phyloP scores from a whole-genome alignment of 2,888 invertebrate species.

The Coenonympha arcania region DNA sequence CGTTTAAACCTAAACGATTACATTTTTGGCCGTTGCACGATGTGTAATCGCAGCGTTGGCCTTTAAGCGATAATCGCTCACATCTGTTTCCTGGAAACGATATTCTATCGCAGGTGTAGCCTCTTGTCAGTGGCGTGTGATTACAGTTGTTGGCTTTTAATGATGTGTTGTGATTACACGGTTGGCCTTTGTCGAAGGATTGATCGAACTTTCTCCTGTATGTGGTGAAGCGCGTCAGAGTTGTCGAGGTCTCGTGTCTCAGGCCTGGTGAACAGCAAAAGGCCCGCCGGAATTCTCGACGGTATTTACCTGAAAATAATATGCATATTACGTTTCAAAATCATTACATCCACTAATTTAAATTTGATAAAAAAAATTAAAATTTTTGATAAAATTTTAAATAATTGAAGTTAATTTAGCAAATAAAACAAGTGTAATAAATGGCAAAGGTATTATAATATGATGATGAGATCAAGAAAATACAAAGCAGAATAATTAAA shows the following conservation, averaged over 20 bases:
- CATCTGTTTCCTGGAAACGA: conserved; percentile 8
- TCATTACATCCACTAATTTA: too few relatives aligned
- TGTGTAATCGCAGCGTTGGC: not conserved
- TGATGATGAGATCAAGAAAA: too few relatives aligned
- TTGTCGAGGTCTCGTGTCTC: conserved; percentile 42
- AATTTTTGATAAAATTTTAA: too few relatives aligned
- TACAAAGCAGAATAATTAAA: too few relatives aligned
- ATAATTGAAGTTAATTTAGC: too few relatives aligned
- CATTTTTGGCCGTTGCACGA: not conserved
- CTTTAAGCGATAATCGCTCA: not conserved
- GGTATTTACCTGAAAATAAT: conserved; percentile 77
- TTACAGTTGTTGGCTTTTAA: conserved; percentile 11
- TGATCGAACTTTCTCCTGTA: conserved; percentile 34
- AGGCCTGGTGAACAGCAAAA: conserved; percentile 49
- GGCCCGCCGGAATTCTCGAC: conserved; percentile 78
- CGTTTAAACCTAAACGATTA: not conserved
- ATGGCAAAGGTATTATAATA: too few relatives aligned
- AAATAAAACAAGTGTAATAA: too few relatives aligned
- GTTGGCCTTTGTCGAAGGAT: conserved; percentile 12
- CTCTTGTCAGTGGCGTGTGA: not conserved
- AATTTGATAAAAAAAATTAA: too few relatives aligned
- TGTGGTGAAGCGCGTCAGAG: conserved; percentile 47
- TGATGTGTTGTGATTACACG: not conserved
- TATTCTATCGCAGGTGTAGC: conserved; percentile 1
- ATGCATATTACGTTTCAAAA: not conserved